A percentile compares a stretch with the other conserved stretches of the same genome.
Conservation (phyloP, 2,113 vertebrate genomes). For the Cinclus mexicanus region DNA sequence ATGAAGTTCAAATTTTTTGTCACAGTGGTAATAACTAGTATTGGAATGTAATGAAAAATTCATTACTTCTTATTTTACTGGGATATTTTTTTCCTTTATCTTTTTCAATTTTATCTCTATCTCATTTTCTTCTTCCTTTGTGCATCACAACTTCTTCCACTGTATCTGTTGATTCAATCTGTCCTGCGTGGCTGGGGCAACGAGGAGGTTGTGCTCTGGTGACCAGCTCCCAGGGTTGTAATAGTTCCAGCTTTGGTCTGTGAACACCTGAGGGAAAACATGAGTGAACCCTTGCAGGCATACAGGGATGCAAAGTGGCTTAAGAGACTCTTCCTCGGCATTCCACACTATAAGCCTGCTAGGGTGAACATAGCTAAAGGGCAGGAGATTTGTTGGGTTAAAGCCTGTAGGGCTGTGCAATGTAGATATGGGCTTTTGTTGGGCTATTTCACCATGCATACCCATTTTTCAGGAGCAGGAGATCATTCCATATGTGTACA, state of each 20-base stretch:
- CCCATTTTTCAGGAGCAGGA: background rate
- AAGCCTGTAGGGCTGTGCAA: background rate
- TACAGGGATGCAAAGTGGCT: background rate
- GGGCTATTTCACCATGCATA: background rate
- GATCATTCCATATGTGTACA: background rate
- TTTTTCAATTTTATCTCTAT: background rate
- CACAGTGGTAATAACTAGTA: background rate
- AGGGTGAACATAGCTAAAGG: background rate
- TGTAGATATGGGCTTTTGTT: background rate
- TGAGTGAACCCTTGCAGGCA: background rate
- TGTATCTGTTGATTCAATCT: background rate
- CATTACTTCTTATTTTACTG: background rate
- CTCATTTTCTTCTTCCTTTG: background rate
- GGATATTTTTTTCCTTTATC: background rate
- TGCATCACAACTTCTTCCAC: background rate
- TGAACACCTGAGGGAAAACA: background rate
- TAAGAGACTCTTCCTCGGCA: background rate
- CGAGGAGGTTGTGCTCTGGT: background rate
- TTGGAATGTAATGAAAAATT: background rate
- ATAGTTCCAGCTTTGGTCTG: background rate
- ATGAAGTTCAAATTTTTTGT: background rate
- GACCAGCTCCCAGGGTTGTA: background rate
- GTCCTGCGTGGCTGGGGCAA: accelerated
- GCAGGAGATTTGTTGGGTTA: background rate
- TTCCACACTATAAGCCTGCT: background rate